Evolutionary conservation across 2,888 invertebrate genomes (phyloP).

Genomic region (Bugulina stolonifera): DNA sequence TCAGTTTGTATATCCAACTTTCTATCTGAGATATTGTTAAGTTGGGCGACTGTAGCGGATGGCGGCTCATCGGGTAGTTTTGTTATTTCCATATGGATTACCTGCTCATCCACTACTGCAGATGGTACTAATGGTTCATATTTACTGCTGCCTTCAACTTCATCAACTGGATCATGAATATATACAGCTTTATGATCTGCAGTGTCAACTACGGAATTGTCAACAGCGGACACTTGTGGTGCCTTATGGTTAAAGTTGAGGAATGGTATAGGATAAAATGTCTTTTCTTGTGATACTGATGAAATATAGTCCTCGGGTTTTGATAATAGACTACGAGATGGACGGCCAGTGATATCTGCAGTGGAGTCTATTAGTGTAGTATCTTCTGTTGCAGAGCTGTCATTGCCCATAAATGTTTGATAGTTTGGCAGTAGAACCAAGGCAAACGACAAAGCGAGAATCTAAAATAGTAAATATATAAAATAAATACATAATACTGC

Average conservation of each 20-base stretch:
- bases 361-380: background rate
- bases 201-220: background rate
- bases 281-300: background rate
- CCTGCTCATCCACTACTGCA: background rate
- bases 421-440: conserved; percentile 11
- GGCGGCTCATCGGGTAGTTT: background rate
- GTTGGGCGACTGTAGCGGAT: background rate
- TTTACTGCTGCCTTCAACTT: background rate
- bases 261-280: background rate
- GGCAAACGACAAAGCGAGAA: conserved; percentile 8
- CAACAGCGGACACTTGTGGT: background rate
- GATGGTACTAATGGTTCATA: background rate
- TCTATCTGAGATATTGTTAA: background rate
- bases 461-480: conserved; percentile 1
- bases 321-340: conserved; percentile 20
- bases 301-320: conserved; percentile 1
- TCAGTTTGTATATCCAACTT: background rate
- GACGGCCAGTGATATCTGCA: conserved; percentile 4
- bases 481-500: too few relatives aligned
- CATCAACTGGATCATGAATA: conserved; percentile 2
- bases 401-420: background rate
- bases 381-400: background rate
- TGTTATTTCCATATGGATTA: conserved; percentile 23
- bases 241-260: background rate
- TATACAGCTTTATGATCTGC: background rate